Evolutionary conservation across 2,888 invertebrate species (phyloP).

Genomic region (Pandemis heparana): DNA sequence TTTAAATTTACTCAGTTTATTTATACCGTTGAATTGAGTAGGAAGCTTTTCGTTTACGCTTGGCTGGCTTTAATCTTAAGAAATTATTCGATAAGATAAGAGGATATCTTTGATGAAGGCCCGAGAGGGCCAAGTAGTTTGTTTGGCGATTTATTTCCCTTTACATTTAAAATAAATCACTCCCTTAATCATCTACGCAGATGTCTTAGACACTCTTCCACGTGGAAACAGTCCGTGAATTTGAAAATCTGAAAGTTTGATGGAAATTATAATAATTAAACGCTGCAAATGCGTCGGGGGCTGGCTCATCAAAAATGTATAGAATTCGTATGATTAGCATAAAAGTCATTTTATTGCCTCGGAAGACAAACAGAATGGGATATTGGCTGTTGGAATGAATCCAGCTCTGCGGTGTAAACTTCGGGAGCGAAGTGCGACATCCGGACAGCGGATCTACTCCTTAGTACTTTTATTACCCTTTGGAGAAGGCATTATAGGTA

Average conservation of each 20-base stretch:
- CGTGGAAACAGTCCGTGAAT: slow-evolving; percentile 61
- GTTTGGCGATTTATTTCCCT: slow-evolving; percentile 20
- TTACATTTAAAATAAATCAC: slow-evolving; percentile 27
- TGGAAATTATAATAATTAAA: slow-evolving; percentile 84
- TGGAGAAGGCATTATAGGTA: slow-evolving; percentile 3
- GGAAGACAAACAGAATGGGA: slow-evolving; percentile 85
- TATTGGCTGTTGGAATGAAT: slow-evolving; percentile 81
- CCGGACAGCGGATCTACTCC: slow-evolving; percentile 13
- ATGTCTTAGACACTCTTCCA: slow-evolving; percentile 43
- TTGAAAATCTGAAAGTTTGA: slow-evolving; percentile 62
- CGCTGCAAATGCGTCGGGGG: slow-evolving; percentile 71
- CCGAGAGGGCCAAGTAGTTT: slow-evolving; percentile 11
- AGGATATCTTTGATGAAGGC: slow-evolving; percentile 15
- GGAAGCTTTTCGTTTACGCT: slow-evolving; percentile 26
- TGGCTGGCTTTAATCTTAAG: slow-evolving; percentile 27
- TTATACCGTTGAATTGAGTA: slow-evolving; percentile 30
- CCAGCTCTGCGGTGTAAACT: slow-evolving; percentile 66
- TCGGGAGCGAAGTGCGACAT: slow-evolving; percentile 36
- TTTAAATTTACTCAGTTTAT: slow-evolving; percentile 19
- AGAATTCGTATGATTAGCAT: slow-evolving; percentile 86
- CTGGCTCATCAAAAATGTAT: slow-evolving; percentile 85
- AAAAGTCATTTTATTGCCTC: slow-evolving; percentile 86
- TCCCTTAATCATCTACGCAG: slow-evolving; percentile 23
- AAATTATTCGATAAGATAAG: slow-evolving; percentile 30
- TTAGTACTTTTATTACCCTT: not conserved